Base-by-base conservation (phyloP, 2,888 invertebrate genomes). In the Aricia artaxerxes region DNA sequence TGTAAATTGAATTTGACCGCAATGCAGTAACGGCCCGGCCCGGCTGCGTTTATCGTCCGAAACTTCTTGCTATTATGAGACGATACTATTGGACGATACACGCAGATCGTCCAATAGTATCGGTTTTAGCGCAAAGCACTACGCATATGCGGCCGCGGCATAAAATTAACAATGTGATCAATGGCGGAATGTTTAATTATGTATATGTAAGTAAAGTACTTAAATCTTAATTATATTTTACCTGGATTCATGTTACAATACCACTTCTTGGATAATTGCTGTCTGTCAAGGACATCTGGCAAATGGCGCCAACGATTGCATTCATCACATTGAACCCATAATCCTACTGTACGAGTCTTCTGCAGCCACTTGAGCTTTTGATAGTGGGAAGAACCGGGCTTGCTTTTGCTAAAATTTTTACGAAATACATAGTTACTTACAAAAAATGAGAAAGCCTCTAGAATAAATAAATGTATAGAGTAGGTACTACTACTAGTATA, bases 301-400 rank as follows among this genome's bases (percentile, higher is more conserved):
- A 95, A 85, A 83, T 93, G 95, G n/a, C 96, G 91, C 95, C 95
- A 96, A 82, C 95, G 95, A 82, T 91, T 85, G 84, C 96, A 96
- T 2, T 86, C 87, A 81, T 95, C 95, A 84, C 97, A 97, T 81
- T 95, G 94, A 6, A 94, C 96, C 95, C 96, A 96, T 38, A 95
- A 85, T 0, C 95, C 95, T 61, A 90, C 85, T 35, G 88, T 89
- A 78, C 95, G 90, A 1, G 91, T 90, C 79, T 92, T 87, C 83
- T 95, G 95, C 7, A 95, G 88, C 95, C 95, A 95, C 2, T 87
- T 80, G 38, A 95, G 80, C 73, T 87, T 89, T 80, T 94, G 88
- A 1, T 85, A 85, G 72, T 94, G 94, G 1, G 90, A 83, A 1
- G 90, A 78, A 1, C 82, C 84, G 1, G 84, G 75, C 0, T 87